Evolutionary conservation across 2,113 vertebrate genomes (phyloP).

Genomic region (Rallus limicola): DNA sequence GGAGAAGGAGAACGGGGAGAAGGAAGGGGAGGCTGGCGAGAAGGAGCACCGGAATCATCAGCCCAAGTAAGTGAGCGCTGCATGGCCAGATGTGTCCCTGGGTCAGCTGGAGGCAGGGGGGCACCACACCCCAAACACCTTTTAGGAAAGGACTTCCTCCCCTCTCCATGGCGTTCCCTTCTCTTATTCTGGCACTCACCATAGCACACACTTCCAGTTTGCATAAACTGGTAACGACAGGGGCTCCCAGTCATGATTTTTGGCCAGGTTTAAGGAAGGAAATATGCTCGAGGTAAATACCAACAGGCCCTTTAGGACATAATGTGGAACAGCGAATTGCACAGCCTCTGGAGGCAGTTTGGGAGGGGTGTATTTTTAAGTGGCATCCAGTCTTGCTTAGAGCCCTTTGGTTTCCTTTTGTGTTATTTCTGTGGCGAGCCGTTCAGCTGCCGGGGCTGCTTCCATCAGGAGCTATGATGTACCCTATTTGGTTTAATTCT

Average conservation of each 20-base stretch:
- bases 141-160: not conserved
- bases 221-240: not conserved
- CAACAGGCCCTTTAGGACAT: not conserved
- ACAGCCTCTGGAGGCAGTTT: not conserved
- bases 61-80: conserved; percentile 75
- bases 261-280: not conserved
- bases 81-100: rapidly evolving
- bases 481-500: conserved; percentile 46
- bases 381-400: not conserved
- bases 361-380: not conserved
- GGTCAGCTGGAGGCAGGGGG: no score
- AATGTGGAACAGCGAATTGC: not conserved
- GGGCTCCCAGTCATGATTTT: not conserved
- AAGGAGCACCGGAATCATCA: conserved; percentile 74
- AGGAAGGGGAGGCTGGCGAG: conserved; percentile 61
- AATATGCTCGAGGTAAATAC: not conserved
- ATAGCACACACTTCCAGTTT: not conserved
- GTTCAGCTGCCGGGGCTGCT: conserved; percentile 17
- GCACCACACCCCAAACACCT: rapidly evolving
- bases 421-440: not conserved
- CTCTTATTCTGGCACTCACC: not conserved
- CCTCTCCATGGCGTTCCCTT: rapidly evolving
- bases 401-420: not conserved
- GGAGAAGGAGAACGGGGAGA: conserved; percentile 77
- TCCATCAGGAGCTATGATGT: conserved; percentile 18